phyloP scores from a whole-genome alignment of 2,113 vertebrate genomes.

The Aspidoscelis tigris region DNA sequence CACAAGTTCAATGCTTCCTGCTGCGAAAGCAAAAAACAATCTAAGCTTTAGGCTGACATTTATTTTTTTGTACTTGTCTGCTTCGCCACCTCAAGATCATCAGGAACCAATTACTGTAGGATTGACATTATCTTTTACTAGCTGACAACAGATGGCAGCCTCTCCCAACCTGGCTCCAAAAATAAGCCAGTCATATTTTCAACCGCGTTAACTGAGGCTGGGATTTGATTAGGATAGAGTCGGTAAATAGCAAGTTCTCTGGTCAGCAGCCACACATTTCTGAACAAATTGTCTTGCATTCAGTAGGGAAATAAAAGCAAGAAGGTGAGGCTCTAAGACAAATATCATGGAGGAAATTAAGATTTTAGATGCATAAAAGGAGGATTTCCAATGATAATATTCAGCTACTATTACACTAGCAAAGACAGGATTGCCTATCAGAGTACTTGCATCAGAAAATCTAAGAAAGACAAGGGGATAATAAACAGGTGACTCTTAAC shows the following conservation, averaged over 20 bases:
- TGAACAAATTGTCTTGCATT: slow-evolving; percentile 40
- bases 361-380: slow-evolving; percentile 49
- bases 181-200: slow-evolving; percentile 38
- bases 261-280: slow-evolving; percentile 19
- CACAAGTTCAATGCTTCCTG: slow-evolving; percentile 39
- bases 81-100: slow-evolving; percentile 25
- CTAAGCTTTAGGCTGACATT: slow-evolving; percentile 40
- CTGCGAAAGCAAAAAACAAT: slow-evolving; percentile 28
- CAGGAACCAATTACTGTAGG: slow-evolving; percentile 47
- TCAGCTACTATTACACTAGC: slow-evolving; percentile 8
- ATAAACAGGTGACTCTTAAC: not conserved
- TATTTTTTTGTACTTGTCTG: slow-evolving; percentile 45
- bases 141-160: slow-evolving; percentile 36
- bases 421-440: not conserved
- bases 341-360: slow-evolving; percentile 32
- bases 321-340: not conserved
- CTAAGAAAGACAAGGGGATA: too few relatives aligned
- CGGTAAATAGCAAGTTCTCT: slow-evolving; percentile 26
- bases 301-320: not conserved
- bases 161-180: slow-evolving; percentile 40
- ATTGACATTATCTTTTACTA: slow-evolving; percentile 39
- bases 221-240: slow-evolving; percentile 34
- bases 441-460: not conserved
- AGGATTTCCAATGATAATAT: slow-evolving; percentile 46
- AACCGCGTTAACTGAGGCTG: slow-evolving; percentile 22